phyloP scores from a whole-genome alignment of 2,888 invertebrate genomes.

The Suillia variegata region DNA sequence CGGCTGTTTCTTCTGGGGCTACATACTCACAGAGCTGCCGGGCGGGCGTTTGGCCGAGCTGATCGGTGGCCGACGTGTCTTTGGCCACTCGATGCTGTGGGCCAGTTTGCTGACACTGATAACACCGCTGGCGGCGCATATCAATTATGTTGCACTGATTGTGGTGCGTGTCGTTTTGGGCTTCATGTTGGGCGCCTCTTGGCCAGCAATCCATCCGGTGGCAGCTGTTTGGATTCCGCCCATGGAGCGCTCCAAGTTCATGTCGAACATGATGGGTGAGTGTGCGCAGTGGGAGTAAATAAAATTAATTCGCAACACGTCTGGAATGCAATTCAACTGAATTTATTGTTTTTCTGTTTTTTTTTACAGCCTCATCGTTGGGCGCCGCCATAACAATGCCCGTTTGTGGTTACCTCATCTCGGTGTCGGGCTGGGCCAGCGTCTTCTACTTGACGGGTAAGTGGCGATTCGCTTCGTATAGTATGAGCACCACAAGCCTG shows the following conservation, averaged over 20 bases:
- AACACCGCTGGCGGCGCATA: slow-evolving; percentile 76
- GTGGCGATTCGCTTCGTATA: slow-evolving; percentile 25
- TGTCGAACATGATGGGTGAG: slow-evolving; percentile 89
- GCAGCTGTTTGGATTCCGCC: slow-evolving; percentile 95
- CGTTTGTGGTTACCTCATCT: slow-evolving; percentile 81
- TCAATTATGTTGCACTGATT: slow-evolving; percentile 73
- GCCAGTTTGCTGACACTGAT: slow-evolving; percentile 81
- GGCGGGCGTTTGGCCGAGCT: slow-evolving; percentile 85
- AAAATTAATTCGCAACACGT: not conserved
- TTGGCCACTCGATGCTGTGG: slow-evolving; percentile 84
- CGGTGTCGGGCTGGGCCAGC: slow-evolving; percentile 83
- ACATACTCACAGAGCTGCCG: slow-evolving; percentile 86
- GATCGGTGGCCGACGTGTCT: slow-evolving; percentile 81
- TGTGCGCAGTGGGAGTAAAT: slow-evolving; percentile 8
- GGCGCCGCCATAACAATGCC: slow-evolving; percentile 93
- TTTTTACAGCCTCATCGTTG: slow-evolving; percentile 79
- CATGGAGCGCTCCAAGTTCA: slow-evolving; percentile 89
- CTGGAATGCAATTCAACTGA: too few relatives aligned
- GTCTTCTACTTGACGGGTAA: slow-evolving; percentile 85
- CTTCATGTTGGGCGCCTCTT: slow-evolving; percentile 81
- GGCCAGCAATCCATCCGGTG: slow-evolving; percentile 93
- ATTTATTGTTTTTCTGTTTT: slow-evolving; percentile 14
- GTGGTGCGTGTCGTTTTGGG: slow-evolving; percentile 76
- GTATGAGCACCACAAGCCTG: not conserved
- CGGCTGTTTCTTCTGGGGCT: slow-evolving; percentile 92